Conservation (phyloP, 2,888 invertebrate genomes). For the Xylota sylvarum region DNA sequence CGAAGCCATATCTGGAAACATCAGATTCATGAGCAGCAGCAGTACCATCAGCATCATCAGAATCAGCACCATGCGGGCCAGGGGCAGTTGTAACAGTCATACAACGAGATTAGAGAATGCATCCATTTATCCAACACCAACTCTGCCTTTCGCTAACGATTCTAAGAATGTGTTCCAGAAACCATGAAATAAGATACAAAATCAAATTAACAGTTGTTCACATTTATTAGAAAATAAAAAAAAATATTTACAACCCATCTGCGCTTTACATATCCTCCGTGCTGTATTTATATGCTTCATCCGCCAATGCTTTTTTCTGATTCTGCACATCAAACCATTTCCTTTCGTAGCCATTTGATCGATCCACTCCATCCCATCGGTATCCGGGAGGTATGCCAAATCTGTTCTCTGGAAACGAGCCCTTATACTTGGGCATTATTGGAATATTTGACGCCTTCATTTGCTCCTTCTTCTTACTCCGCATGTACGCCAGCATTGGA, state of each 20-base stretch:
- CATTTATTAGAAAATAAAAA: constrained; percentile 58
- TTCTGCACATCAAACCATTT: constrained; percentile 93
- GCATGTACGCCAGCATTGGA: constrained; percentile 96
- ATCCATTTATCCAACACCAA: too few relatives aligned
- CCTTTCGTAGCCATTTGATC: constrained; percentile 98
- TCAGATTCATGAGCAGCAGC: too few relatives aligned
- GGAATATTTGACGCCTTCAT: constrained; percentile 86
- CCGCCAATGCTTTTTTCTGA: constrained; percentile 90
- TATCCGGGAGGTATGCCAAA: constrained; percentile 97
- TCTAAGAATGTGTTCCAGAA: too few relatives aligned
- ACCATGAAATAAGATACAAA: background rate
- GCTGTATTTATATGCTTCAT: constrained; percentile 97
- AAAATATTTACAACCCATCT: constrained; percentile 11
- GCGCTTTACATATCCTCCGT: constrained; percentile 93
- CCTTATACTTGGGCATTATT: constrained; percentile 91
- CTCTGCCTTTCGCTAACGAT: too few relatives aligned
- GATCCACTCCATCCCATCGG: constrained; percentile 99
- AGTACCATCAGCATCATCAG: too few relatives aligned
- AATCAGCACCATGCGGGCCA: too few relatives aligned
- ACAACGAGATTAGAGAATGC: too few relatives aligned
- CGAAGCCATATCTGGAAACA: too few relatives aligned
- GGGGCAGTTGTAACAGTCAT: too few relatives aligned
- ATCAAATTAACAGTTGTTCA: background rate
- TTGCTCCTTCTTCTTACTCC: constrained; percentile 86
- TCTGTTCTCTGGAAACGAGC: constrained; percentile 95